Percentiles rank a stretch among this genome's conserved stretches.
phyloP scores from a whole-genome alignment of 1,140 invertebrate genomes.

The Phocides pigmalion region DNA sequence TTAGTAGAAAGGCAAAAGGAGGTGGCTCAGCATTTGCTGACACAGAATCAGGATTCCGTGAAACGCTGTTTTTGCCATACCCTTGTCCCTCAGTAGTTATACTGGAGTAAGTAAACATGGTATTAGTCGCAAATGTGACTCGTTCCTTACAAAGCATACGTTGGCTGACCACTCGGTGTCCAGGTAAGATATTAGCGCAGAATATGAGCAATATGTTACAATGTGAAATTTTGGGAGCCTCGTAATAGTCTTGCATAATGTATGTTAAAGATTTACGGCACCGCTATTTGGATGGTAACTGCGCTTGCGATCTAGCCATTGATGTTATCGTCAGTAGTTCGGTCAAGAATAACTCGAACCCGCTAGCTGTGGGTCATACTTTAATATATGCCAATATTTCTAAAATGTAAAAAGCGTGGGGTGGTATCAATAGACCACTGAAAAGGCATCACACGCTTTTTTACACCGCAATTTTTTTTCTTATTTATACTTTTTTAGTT shows the following conservation, averaged over 20 bases:
- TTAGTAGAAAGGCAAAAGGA: too few species aligned
- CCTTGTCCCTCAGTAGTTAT: too few species aligned
- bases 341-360: slow-evolving; percentile 13
- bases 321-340: slow-evolving; percentile 24
- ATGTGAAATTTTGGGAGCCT: slow-evolving; percentile 25
- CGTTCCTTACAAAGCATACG: background rate
- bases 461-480: too few species aligned
- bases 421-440: too few species aligned
- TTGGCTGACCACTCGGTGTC: slow-evolving; percentile 13
- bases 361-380: background rate
- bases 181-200: slow-evolving; percentile 26
- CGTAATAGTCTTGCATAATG: slow-evolving; percentile 29
- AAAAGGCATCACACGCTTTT: too few species aligned
- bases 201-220: slow-evolving; percentile 33
- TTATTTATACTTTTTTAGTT: too few species aligned
- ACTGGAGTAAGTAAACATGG: too few species aligned
- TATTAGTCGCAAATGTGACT: background rate
- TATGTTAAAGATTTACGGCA: slow-evolving; percentile 24
- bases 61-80: too few species aligned
- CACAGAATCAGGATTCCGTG: too few species aligned
- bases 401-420: too few species aligned
- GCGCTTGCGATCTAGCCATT: slow-evolving; percentile 27
- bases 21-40: too few species aligned
- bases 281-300: slow-evolving; percentile 26
- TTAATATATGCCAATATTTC: too few species aligned